A percentile compares a stretch with the other conserved stretches of the same genome.
Conservation (phyloP, 2,113 vertebrate species). For the Bostrychus sinensis region DNA sequence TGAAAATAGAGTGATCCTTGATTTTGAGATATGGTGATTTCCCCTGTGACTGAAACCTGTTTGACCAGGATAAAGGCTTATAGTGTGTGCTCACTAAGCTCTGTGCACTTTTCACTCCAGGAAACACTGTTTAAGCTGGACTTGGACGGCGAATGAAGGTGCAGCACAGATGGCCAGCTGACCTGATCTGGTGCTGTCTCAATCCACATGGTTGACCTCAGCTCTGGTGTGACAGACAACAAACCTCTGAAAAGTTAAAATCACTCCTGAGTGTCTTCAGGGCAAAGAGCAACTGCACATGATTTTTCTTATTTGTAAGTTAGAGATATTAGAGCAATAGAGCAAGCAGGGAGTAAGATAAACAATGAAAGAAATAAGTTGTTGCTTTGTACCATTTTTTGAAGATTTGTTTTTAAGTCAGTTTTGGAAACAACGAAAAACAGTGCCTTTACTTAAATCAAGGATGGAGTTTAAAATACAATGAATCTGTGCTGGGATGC, state of each 20-base stretch:
- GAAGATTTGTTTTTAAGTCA: too few species aligned
- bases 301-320: too few species aligned
- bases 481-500: neutral
- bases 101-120: constrained; percentile 46
- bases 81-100: constrained; percentile 13
- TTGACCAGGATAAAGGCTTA: constrained; percentile 20
- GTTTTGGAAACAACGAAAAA: too few species aligned
- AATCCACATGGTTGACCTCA: neutral
- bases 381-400: too few species aligned
- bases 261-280: too few species aligned
- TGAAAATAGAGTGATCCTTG: neutral
- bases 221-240: neutral
- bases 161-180: constrained; percentile 20
- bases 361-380: too few species aligned
- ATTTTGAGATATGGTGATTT: neutral
- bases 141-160: constrained; percentile 54
- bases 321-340: too few species aligned
- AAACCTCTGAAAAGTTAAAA: too few species aligned
- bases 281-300: too few species aligned
- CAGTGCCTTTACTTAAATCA: too few species aligned
- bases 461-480: neutral
- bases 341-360: too few species aligned
- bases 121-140: constrained; percentile 66
- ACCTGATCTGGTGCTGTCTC: neutral
- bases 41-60: neutral